Base-by-base conservation (phyloP, 2,888 invertebrate genomes). In the Stramonita haemastoma region DNA sequence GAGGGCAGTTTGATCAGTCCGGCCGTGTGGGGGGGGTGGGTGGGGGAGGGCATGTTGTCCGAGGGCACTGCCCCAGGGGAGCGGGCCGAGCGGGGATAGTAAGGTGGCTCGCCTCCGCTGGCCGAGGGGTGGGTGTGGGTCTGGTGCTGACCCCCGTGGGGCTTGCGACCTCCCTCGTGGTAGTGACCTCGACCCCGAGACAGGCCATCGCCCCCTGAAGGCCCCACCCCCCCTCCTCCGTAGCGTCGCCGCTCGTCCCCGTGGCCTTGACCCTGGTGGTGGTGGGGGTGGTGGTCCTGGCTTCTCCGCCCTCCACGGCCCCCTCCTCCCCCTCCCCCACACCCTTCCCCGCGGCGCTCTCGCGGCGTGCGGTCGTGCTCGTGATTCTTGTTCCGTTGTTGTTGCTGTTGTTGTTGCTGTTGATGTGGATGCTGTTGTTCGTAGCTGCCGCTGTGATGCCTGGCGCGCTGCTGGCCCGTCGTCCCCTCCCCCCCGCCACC, bases 361-460 rank as follows among this genome's bases (percentile, higher is more conserved):
- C 90, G 86, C 56, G 89, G 87, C 86, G 81, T 36, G 87, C 89
- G 36, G 85, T 91, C 87, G 89, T 92, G 57, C 88, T 90, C 90
- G 56, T 85, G 32, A n/a, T 87, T 46, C 79, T 46, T 79, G 86
- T 86, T 60, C 79, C 87, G 86, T 77, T 86, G 85, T 29, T 87
- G 46, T 8, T 46, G 46, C 46, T 46, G 46, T 8, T 46, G 46
- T 8, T 46, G 46, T 46, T 46, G 46, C 22, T 77, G 81, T 79
- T 46, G 46, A 2, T 46, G 46, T 8, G 2, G 46, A 2, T 46
- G 46, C 84, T 89, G 86, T 77, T 84, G 85, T 34, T 87, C 32
- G 13, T 79, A 34, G 87, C 90, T 88, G 22, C 79, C 87, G 87
- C 89, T 91, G 89, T 70, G 89, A 90, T 88, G 89, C 85, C 60